phyloP scores from a whole-genome alignment of 2,797 vertebrate genomes.

The Oreochromis grahami region DNA sequence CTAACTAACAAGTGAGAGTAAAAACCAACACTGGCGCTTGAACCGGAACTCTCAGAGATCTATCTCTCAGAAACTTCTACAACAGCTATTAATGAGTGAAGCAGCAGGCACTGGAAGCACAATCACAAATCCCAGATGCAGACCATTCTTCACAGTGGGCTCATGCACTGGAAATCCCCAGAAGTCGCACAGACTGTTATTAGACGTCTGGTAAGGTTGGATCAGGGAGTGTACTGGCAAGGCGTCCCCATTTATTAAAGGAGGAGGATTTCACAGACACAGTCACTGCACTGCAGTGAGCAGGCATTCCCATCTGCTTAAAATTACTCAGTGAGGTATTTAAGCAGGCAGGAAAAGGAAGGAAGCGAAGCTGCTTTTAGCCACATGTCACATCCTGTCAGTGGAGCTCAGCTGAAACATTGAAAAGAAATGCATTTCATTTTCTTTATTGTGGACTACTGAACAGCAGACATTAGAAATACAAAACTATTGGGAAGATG shows the following conservation, averaged over 20 bases:
- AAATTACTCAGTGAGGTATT: conserved; percentile 43
- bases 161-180: conserved; percentile 46
- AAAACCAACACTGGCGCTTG: not conserved
- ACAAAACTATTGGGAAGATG: not conserved
- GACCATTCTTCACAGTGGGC: conserved; percentile 24
- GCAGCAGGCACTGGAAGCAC: conserved; percentile 1
- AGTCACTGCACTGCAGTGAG: conserved; percentile 44
- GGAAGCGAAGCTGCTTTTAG: conserved; percentile 33
- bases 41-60: not conserved
- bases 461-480: not conserved
- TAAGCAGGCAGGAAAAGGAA: conserved; percentile 37
- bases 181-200: conserved; percentile 57
- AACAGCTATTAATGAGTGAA: conserved; percentile 12
- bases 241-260: conserved; percentile 57
- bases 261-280: conserved; percentile 40
- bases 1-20: not conserved
- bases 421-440: not conserved
- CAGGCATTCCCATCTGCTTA: conserved; percentile 45
- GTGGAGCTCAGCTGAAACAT: conserved; percentile 14
- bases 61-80: not conserved
- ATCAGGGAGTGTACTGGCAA: conserved; percentile 52
- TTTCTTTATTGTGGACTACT: not conserved
- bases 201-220: conserved; percentile 59
- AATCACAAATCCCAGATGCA: conserved; percentile 48
- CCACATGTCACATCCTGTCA: conserved; percentile 51